A percentile compares a stretch with the other conserved stretches of the same genome.
Conservation (phyloP, 2,797 vertebrate species). For the Karalla daura region DNA sequence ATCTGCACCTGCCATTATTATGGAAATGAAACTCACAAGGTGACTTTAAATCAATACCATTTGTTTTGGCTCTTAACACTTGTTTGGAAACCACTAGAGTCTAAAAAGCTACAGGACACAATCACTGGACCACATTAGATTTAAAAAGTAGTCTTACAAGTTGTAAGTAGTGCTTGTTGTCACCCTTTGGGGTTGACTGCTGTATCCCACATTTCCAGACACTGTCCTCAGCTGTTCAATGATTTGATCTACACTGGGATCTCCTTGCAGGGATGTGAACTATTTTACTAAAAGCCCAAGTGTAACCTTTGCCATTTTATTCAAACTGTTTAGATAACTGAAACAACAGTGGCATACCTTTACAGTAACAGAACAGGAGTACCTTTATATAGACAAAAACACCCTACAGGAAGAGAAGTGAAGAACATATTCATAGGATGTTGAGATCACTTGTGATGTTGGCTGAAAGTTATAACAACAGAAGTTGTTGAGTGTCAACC, state of each 20-base stretch:
- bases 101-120: not conserved
- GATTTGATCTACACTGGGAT: no score
- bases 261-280: no score
- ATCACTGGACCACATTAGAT: no score
- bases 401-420: not conserved
- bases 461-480: not conserved
- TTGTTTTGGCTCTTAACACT: not conserved
- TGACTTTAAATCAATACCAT: not conserved
- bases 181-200: not conserved
- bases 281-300: no score
- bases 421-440: not conserved
- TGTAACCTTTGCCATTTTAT: no score
- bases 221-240: no score
- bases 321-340: no score
- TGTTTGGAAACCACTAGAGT: not conserved
- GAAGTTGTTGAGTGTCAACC: conserved; percentile 17
- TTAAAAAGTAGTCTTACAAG: not conserved
- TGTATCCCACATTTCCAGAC: not conserved
- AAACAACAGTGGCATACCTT: no score
- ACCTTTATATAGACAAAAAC: not conserved
- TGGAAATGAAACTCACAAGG: not conserved
- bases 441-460: conserved; percentile 1
- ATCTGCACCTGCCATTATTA: not conserved
- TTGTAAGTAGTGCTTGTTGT: not conserved
- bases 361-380: not conserved